Percentiles rank a stretch among this genome's conserved stretches.
phyloP scores from a whole-genome alignment of 2,888 invertebrate genomes.

The Trisateles emortualis region DNA sequence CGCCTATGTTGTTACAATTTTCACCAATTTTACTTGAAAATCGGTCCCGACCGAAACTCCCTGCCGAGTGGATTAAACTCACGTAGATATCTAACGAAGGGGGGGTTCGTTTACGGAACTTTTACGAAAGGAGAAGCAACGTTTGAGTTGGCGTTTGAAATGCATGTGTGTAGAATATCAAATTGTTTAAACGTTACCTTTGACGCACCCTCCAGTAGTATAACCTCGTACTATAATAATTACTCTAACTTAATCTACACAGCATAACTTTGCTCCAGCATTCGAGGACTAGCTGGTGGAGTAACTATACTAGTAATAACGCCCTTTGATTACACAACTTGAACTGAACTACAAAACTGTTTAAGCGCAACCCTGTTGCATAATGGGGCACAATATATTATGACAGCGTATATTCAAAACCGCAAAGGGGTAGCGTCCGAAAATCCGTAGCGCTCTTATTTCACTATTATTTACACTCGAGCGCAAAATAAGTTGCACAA shows the following conservation, averaged over 20 bases:
- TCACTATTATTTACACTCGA: conserved; percentile 77
- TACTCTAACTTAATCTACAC: conserved; percentile 75
- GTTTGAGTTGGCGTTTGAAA: conserved; percentile 84
- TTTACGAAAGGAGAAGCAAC: conserved; percentile 81
- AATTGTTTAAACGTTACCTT: conserved; percentile 85
- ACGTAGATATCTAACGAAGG: conserved; percentile 87
- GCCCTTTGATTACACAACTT: conserved; percentile 54
- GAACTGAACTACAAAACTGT: conserved; percentile 61
- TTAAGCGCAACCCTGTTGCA: conserved; percentile 53
- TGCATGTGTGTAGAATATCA: conserved; percentile 85
- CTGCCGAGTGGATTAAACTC: conserved; percentile 82
- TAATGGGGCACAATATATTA: conserved; percentile 63
- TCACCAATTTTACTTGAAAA: conserved; percentile 81
- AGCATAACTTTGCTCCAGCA: conserved; percentile 65
- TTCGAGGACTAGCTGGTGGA: conserved; percentile 53
- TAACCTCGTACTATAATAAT: conserved; percentile 76
- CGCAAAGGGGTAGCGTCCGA: conserved; percentile 63
- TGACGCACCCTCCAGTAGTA: conserved; percentile 70
- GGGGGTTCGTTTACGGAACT: conserved; percentile 81
- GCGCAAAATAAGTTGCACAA: conserved; percentile 78
- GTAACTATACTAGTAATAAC: conserved; percentile 48
- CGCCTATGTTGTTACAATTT: conserved; percentile 84
- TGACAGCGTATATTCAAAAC: conserved; percentile 63
- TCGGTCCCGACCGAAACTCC: conserved; percentile 71
- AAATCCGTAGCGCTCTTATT: conserved; percentile 71